Base-by-base conservation (phyloP, 2,797 vertebrate species). In the Intellagama lesueurii region DNA sequence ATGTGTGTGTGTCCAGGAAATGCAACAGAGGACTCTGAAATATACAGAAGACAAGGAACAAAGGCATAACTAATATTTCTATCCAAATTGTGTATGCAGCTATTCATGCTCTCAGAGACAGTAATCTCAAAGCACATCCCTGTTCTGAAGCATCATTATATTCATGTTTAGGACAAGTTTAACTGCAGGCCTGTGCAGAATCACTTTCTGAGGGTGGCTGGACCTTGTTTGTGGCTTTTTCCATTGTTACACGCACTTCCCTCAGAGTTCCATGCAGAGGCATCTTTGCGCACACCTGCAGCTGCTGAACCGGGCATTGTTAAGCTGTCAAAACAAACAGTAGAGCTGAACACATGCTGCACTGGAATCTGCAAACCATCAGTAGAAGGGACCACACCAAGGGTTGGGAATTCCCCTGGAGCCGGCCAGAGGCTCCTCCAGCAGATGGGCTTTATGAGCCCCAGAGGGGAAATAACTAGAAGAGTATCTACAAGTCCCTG, bases 361-460 rank as follows among this genome's bases (percentile, higher is more conserved):
- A 66, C 73, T 75, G 83, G 87, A 83, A 83, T 2, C 88, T 75
- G 1, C 47, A 19, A 84, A 1, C 3, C 2, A 0, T 88, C 66
- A 81, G 14, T 85, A 32, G 16, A 69, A 3, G 3, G 90, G 89
- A 90, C 87, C 64, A 40, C 7, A 75, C 70, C 90, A 83, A 92
- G 76, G 85, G 5, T 89, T 86, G 89, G 81, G 83, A 83, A 86
- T 83, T 17, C 82, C 92, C 87, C 90, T 73, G 0, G 0, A 79
- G 79, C 92, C 26, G 85, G 85, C 70, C 66, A 0, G 89, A 88
- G 83, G 90, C 88, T 92, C 86, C 70, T 82, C 86, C 52, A 84
- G 91, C 94, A 95, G 94, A 92, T 93, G 94, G 87, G 35, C 49
- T 94, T 94, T 90, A 92, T 0, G 76, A 75, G 86, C 73, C 94